Evolutionary conservation across 2,888 invertebrate species (phyloP).

Genomic region (Troides aeacus): DNA sequence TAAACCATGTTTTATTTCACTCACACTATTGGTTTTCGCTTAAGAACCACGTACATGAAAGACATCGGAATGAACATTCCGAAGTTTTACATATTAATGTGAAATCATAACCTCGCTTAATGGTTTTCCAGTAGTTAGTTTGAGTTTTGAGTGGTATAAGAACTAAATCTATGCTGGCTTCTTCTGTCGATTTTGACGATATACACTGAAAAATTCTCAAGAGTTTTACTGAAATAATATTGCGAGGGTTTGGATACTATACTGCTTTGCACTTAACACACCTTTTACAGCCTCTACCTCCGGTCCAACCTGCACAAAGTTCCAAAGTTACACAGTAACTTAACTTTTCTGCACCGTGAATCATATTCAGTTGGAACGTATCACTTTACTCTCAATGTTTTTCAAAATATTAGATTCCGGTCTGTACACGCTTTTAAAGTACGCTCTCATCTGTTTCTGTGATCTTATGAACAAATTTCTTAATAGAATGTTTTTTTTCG

Average conservation of each 20-base stretch:
- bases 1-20: slow-evolving; percentile 48
- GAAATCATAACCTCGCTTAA: slow-evolving; percentile 71
- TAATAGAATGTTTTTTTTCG: slow-evolving; percentile 15
- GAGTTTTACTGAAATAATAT: slow-evolving; percentile 43
- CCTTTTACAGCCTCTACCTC: slow-evolving; percentile 18
- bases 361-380: background rate
- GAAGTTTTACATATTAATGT: slow-evolving; percentile 58
- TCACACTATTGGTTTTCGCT: slow-evolving; percentile 53
- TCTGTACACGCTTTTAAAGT: slow-evolving; percentile 46
- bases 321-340: slow-evolving; percentile 13
- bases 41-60: slow-evolving; percentile 56
- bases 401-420: slow-evolving; percentile 54
- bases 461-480: slow-evolving; percentile 3
- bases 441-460: slow-evolving; percentile 3
- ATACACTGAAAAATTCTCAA: slow-evolving; percentile 58
- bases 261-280: slow-evolving; percentile 45
- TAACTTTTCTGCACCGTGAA: background rate
- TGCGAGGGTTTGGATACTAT: slow-evolving; percentile 38
- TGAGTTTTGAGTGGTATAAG: slow-evolving; percentile 70
- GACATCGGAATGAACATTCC: slow-evolving; percentile 45
- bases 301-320: slow-evolving; percentile 20
- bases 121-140: slow-evolving; percentile 72
- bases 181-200: slow-evolving; percentile 53
- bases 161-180: slow-evolving; percentile 70
- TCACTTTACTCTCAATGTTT: background rate